A percentile compares a stretch with the other conserved stretches of the same genome.
These are phyloP conservation scores for Cephus spinipes DNA, from an alignment of 2,888 invertebrate species.

Conservation along the genomic window DNA sequence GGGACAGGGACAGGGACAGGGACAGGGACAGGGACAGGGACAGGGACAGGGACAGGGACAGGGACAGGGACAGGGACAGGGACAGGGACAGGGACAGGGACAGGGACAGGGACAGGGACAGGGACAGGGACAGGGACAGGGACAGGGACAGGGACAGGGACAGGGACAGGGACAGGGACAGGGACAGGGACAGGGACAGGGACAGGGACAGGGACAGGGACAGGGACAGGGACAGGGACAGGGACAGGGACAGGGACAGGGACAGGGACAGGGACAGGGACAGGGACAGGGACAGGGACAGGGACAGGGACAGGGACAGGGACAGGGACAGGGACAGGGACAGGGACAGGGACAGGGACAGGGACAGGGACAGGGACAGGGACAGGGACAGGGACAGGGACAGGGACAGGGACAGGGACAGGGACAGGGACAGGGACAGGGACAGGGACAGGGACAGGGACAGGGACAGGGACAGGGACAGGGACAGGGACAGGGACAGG, in stretches of 20 bases:
- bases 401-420: not conserved
- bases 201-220: not conserved
- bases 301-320: not conserved
- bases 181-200: not conserved
- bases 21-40: too few relatives aligned
- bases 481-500: not conserved
- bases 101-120: not conserved
- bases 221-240: not conserved
- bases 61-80: too few relatives aligned
- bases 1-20: too few relatives aligned
- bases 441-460: not conserved
- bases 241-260: not conserved
- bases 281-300: not conserved
- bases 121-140: not conserved
- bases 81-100: too few relatives aligned
- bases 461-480: not conserved
- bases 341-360: not conserved
- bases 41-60: too few relatives aligned
- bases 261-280: not conserved
- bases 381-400: not conserved
- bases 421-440: not conserved
- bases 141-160: not conserved
- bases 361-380: not conserved
- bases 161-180: not conserved
- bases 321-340: not conserved